Conservation (phyloP, 1,140 invertebrate genomes). For the Zaprionus capensis region DNA sequence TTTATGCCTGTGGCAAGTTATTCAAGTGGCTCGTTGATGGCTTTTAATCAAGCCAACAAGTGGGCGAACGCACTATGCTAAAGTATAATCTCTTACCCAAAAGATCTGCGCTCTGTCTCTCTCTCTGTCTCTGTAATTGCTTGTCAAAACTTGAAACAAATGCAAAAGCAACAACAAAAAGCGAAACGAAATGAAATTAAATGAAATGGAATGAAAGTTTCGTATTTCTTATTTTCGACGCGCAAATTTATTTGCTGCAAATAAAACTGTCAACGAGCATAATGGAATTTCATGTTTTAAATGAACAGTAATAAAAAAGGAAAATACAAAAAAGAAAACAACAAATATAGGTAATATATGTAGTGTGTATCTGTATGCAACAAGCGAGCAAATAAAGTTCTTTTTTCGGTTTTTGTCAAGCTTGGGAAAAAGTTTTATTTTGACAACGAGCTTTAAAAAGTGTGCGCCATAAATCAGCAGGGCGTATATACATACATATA, state of each 20-base stretch:
- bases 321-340: conserved; percentile 17
- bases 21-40: conserved; percentile 45
- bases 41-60: conserved; percentile 50
- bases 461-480: conserved; percentile 70
- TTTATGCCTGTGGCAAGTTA: conserved; percentile 36
- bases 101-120: not conserved
- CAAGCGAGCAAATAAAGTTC: conserved; percentile 60
- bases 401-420: conserved; percentile 38
- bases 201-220: conserved; percentile 1
- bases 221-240: not conserved
- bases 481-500: conserved; percentile 36
- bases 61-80: not conserved
- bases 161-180: conserved; percentile 10
- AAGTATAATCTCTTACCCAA: not conserved
- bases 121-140: conserved; percentile 5
- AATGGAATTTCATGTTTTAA: conserved; percentile 40
- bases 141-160: conserved; percentile 38
- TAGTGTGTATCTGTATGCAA: conserved; percentile 13
- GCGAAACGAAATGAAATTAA: conserved; percentile 2
- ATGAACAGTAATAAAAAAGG: conserved; percentile 24
- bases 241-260: conserved; percentile 35
- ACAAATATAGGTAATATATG: conserved; percentile 24
- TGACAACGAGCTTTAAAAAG: conserved; percentile 71
- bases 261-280: conserved; percentile 56
- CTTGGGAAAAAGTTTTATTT: conserved; percentile 54